phyloP scores from a whole-genome alignment of 1,140 invertebrate genomes.

The Bombus fervidus region DNA sequence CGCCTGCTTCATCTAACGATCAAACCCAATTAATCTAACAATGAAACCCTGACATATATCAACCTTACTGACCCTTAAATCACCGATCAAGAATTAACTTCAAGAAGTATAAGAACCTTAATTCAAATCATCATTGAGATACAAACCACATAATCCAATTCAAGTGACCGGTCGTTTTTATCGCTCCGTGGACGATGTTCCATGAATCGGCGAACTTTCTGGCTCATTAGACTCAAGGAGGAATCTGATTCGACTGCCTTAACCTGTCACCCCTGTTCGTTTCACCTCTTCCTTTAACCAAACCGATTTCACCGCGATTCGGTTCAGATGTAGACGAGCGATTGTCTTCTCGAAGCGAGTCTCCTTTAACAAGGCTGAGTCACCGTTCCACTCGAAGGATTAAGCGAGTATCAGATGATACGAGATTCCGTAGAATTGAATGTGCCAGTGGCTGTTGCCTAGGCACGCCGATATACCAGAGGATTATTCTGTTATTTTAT shows the following conservation, averaged over 20 bases:
- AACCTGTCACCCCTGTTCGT: neutral
- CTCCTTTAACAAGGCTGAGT: slow-evolving; percentile 50
- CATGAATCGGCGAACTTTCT: slow-evolving; percentile 51
- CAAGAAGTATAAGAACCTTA: neutral
- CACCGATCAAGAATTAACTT: slow-evolving; percentile 16
- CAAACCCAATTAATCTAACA: neutral
- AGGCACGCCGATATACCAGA: slow-evolving; percentile 22
- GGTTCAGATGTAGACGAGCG: slow-evolving; percentile 5
- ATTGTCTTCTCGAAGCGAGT: neutral
- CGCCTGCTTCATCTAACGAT: neutral
- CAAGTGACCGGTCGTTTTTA: slow-evolving; percentile 25
- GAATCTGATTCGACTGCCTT: slow-evolving; percentile 48
- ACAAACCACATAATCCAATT: slow-evolving; percentile 4
- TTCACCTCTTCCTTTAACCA: neutral
- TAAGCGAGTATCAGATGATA: slow-evolving; percentile 71
- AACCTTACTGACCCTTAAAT: neutral
- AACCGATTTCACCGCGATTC: neutral
- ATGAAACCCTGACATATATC: neutral
- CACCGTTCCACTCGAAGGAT: slow-evolving; percentile 66
- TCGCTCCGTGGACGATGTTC: neutral
- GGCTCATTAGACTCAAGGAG: slow-evolving; percentile 54
- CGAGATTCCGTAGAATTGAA: slow-evolving; percentile 72
- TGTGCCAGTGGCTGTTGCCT: slow-evolving; percentile 52
- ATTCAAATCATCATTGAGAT: neutral
- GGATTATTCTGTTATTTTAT: slow-evolving; percentile 72